Conservation (phyloP, 2,113 vertebrate genomes). For the Lonchura striata region DNA sequence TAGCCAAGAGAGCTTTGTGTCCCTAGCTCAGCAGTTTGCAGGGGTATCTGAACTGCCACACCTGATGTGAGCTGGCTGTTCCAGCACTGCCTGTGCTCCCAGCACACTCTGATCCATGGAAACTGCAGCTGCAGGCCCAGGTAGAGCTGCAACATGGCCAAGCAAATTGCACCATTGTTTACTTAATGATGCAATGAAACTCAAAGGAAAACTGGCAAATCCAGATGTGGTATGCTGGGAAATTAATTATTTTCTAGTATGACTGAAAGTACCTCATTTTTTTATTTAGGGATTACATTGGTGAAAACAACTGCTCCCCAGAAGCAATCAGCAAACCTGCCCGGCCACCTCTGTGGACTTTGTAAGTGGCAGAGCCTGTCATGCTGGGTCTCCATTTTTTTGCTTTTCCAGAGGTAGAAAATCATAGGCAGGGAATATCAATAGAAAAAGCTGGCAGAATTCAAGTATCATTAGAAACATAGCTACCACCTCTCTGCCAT, state of each 20-base stretch:
- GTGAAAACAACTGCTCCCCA: background rate
- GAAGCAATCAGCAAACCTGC: background rate
- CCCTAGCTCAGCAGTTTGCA: background rate
- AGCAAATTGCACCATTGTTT: background rate
- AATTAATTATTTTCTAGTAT: background rate
- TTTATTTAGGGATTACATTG: background rate
- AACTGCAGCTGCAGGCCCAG: background rate
- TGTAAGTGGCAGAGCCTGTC: background rate
- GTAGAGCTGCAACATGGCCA: background rate
- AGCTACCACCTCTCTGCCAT: background rate
- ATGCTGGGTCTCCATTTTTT: background rate
- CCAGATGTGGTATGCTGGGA: background rate
- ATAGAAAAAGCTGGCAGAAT: background rate
- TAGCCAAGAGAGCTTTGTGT: background rate
- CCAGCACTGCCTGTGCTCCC: background rate
- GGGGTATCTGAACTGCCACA: rapidly evolving
- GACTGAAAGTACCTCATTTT: background rate
- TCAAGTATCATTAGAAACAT: background rate
- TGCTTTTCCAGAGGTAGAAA: background rate
- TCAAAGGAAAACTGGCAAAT: background rate
- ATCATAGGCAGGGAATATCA: background rate
- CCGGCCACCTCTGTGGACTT: background rate
- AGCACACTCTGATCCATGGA: rapidly evolving
- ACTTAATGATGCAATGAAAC: background rate
- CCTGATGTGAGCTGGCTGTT: background rate